phyloP scores from a whole-genome alignment of 2,113 vertebrate species.

The Osmerus mordax region DNA sequence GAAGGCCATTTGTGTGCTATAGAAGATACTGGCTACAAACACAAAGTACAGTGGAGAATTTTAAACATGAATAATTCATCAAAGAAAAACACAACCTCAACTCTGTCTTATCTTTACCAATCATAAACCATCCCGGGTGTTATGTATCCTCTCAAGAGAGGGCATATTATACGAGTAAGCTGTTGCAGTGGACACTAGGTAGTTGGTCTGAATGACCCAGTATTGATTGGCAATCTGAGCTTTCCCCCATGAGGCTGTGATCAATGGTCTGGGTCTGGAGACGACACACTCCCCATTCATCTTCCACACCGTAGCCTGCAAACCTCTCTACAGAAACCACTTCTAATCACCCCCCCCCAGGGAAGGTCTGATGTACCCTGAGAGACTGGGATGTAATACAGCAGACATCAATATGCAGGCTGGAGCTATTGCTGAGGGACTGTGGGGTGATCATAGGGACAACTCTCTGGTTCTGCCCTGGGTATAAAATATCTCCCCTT shows the following conservation, averaged over 20 bases:
- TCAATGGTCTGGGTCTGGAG: constrained; percentile 46
- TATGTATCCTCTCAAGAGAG: constrained; percentile 35
- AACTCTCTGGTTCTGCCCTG: neutral
- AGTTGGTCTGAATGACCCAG: constrained; percentile 26
- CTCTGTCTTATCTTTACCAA: constrained; percentile 2
- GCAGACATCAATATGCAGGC: constrained; percentile 1
- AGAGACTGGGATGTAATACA: constrained; percentile 20
- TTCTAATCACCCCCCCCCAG: constrained; percentile 54
- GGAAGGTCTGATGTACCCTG: constrained; percentile 27
- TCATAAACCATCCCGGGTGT: neutral
- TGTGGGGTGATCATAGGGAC: neutral
- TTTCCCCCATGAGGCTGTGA: constrained; percentile 24
- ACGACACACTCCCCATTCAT: constrained; percentile 52
- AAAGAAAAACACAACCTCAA: constrained; percentile 29
- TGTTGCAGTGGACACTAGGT: neutral
- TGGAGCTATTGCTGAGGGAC: too few relatives aligned
- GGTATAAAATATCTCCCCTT: neutral
- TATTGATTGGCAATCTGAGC: constrained; percentile 29
- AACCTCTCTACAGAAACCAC: constrained; percentile 36
- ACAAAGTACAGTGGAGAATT: neutral
- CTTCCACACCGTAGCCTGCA: constrained; percentile 34
- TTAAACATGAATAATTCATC: constrained; percentile 33
- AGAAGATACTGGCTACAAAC: neutral
- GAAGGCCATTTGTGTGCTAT: neutral
- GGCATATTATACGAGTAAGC: constrained; percentile 14